A percentile compares a stretch with the other conserved stretches of the same genome.
Evolutionary conservation across 2,113 vertebrate genomes (phyloP).

Genomic region (Rhombomys opimus): DNA sequence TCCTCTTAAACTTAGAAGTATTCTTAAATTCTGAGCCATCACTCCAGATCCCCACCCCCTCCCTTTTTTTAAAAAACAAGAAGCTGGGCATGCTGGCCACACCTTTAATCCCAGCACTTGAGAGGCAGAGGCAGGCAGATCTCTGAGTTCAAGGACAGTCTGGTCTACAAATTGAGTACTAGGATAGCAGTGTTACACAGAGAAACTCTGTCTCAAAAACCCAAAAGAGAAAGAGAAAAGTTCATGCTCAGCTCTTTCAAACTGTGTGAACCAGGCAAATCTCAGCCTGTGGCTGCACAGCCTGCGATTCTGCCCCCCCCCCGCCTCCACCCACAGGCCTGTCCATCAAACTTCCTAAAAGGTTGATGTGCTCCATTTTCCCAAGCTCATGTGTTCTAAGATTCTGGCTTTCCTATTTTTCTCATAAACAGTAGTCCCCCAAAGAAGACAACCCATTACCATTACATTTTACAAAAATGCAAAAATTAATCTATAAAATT

Average conservation of each 20-base stretch:
- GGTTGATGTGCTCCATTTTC: not conserved
- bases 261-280: not conserved
- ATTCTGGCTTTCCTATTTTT: not conserved
- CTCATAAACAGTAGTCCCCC: not conserved
- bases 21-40: not conserved
- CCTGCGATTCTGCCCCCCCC: too few relatives aligned
- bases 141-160: not conserved
- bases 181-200: not conserved
- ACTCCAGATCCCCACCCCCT: too few relatives aligned
- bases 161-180: not conserved
- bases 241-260: not conserved
- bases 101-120: not conserved
- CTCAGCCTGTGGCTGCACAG: not conserved
- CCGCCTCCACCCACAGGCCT: not conserved
- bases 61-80: not conserved
- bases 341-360: rapidly evolving
- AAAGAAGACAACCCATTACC: not conserved
- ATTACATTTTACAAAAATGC: not conserved
- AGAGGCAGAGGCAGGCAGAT: not conserved
- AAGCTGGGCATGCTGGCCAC: not conserved
- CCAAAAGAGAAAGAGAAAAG: not conserved
- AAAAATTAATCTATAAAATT: not conserved
- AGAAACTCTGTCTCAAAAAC: not conserved
- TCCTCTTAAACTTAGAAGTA: not conserved
- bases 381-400: not conserved